phyloP scores from a whole-genome alignment of 2,888 invertebrate species.

The Drosophila demipolita region DNA sequence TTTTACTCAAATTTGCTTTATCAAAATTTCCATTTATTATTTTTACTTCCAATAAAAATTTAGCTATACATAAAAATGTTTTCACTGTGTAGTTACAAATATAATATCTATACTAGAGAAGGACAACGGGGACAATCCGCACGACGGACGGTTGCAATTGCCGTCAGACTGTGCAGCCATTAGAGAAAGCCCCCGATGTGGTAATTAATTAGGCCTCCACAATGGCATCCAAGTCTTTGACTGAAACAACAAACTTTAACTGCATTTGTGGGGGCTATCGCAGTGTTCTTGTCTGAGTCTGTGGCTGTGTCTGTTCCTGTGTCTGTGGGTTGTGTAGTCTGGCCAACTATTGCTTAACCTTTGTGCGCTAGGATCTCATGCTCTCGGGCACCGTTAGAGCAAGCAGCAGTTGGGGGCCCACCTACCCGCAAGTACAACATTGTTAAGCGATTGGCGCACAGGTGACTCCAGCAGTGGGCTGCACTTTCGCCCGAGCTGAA shows the following conservation, averaged over 20 bases:
- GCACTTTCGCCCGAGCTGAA: constrained; percentile 52
- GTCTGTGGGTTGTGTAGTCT: constrained; percentile 10
- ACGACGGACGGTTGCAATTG: constrained; percentile 9
- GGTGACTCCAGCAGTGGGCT: constrained; percentile 26
- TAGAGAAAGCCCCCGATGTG: constrained; percentile 75
- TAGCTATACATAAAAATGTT: background rate
- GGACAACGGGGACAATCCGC: constrained; percentile 23
- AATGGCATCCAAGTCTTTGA: constrained; percentile 40
- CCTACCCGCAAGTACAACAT: constrained; percentile 47
- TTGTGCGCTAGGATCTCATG: constrained; percentile 67
- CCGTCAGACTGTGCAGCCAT: constrained; percentile 46
- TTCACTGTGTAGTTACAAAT: constrained; percentile 50
- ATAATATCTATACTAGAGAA: constrained; percentile 75
- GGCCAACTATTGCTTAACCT: constrained; percentile 66
- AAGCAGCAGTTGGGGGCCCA: constrained; percentile 41
- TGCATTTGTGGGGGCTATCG: constrained; percentile 46
- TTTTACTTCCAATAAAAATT: background rate
- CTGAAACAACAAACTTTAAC: constrained; percentile 19
- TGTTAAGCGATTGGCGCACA: constrained; percentile 50
- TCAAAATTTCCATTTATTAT: background rate
- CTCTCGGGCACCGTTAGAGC: constrained; percentile 40
- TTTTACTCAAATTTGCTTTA: background rate
- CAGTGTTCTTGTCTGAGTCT: constrained; percentile 30
- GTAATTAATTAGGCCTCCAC: constrained; percentile 75
- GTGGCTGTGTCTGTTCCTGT: background rate